Conservation (phyloP, 2,797 vertebrate genomes). For the Phoeniculus purpureus region DNA sequence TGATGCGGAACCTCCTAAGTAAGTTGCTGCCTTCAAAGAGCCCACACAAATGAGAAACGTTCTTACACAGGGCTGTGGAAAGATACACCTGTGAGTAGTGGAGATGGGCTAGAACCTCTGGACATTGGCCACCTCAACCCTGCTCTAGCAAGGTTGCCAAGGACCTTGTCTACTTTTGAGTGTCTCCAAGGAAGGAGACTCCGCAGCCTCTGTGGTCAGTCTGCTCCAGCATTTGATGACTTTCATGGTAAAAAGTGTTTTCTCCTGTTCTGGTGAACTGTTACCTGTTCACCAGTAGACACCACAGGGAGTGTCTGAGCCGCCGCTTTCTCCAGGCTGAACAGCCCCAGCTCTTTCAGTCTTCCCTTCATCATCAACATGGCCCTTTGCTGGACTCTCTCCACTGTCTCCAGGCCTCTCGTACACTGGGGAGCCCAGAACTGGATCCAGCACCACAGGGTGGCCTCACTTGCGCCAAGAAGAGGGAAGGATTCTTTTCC, state of each 20-base stretch:
- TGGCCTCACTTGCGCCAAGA: not conserved
- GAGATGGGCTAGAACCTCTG: too few species aligned
- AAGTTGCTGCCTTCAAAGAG: not conserved
- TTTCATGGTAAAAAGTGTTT: not conserved
- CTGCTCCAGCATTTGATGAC: not conserved
- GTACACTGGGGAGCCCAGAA: not conserved
- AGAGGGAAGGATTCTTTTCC: not conserved
- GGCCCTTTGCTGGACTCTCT: too few species aligned
- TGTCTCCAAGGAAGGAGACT: not conserved
- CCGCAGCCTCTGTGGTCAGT: not conserved
- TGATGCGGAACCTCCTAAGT: too few species aligned
- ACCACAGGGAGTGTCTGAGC: not conserved
- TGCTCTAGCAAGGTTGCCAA: too few species aligned
- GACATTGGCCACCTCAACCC: too few species aligned
- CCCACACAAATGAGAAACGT: not conserved
- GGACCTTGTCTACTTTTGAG: not conserved
- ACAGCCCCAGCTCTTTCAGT: too few species aligned
- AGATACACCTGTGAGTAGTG: rapidly evolving
- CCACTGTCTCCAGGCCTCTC: too few species aligned
- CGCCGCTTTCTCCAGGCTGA: not conserved
- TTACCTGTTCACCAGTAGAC: not conserved
- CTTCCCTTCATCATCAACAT: too few species aligned
- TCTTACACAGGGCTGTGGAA: not conserved
- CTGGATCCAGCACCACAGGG: not conserved
- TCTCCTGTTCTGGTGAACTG: not conserved